Evolutionary conservation across 53 echinoderm and acorn worm species (phyloP), one percentile per base, ranked within the genome.

Genomic region (Antedon mediterranea): DNA sequence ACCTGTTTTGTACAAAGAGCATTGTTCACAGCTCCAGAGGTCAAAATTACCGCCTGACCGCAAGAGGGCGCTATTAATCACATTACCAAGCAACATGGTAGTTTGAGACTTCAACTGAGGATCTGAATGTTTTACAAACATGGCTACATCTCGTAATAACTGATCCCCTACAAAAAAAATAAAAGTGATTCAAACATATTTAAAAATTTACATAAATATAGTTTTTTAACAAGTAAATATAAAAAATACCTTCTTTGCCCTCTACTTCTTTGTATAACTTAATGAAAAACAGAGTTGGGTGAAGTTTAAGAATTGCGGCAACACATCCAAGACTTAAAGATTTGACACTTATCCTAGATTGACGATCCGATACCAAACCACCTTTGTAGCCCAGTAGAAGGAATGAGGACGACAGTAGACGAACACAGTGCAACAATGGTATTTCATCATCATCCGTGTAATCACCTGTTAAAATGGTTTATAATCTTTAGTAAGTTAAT

Each of bases 91-190:
- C 32, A 92, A 80, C 30, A 88, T 34, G 7, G 87, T 75, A 4
- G 89, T 84, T 77, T 97, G 91, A 43, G 85, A 87, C 37, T 92
- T 85, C 32, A 97, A 83, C 75, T 97, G 97, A 41, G 87, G 97
- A 80, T 97, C 97, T n/a, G 77, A 57, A 71, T 97, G 97, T 72
- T 43, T 84, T 33, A 86, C 75, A 74, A 89, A 97, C 13, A 89
- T 78, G 26, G 92, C 73, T 30, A 97, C 79, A 74, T 97, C 97
- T 26, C 92, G 87, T 27, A 92, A 71, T 43, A 79, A 80, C 78
- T 97, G 97, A 72, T 97, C 92, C 33, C n/a, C n/a, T n/a, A n/a
- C n/a, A n/a, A n/a, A n/a, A n/a, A n/a, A n/a, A n/a, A n/a, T n/a
- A n/a, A n/a, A n/a, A n/a, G n/a, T n/a, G n/a, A n/a, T n/a, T n/a